A percentile compares a stretch with the other conserved stretches of the same genome.
These are phyloP conservation scores for Leistus spinibarbis DNA, from an alignment of 2,888 invertebrate genomes.

Conservation along the genomic window DNA sequence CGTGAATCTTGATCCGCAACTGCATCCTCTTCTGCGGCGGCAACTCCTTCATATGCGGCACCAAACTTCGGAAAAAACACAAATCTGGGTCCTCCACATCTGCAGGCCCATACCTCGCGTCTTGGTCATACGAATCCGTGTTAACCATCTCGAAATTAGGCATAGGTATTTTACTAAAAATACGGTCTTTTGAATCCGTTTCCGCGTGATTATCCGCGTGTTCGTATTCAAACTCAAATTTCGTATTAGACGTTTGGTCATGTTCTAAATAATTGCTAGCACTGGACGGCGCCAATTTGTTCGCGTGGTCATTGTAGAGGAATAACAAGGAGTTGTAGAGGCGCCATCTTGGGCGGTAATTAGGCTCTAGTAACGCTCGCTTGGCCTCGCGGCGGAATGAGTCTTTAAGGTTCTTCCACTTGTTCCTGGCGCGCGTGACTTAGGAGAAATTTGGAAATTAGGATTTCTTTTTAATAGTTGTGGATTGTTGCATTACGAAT, in stretches of 20 bases:
- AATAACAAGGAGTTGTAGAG: conserved; percentile 59
- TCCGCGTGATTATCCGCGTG: neutral
- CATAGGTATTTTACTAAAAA: neutral
- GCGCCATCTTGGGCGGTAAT: conserved; percentile 58
- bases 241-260: neutral
- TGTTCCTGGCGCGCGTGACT: conserved; percentile 46
- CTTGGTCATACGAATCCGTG: neutral
- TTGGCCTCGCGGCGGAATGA: conserved; percentile 62
- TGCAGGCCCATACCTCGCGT: conserved; percentile 47
- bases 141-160: neutral
- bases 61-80: conserved; percentile 59
- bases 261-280: conserved; percentile 6
- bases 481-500: no score
- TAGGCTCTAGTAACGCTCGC: conserved; percentile 60
- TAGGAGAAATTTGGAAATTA: neutral
- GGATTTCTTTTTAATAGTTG: no score
- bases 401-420: conserved; percentile 62
- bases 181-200: neutral
- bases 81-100: conserved; percentile 53
- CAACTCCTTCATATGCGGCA: conserved; percentile 60
- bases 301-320: conserved; percentile 57
- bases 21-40: conserved; percentile 60
- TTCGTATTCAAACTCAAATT: neutral
- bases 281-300: conserved; percentile 57
- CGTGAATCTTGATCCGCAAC: conserved; percentile 61